phyloP scores from a whole-genome alignment of 1,140 invertebrate species.

The Drosophila persimilis region DNA sequence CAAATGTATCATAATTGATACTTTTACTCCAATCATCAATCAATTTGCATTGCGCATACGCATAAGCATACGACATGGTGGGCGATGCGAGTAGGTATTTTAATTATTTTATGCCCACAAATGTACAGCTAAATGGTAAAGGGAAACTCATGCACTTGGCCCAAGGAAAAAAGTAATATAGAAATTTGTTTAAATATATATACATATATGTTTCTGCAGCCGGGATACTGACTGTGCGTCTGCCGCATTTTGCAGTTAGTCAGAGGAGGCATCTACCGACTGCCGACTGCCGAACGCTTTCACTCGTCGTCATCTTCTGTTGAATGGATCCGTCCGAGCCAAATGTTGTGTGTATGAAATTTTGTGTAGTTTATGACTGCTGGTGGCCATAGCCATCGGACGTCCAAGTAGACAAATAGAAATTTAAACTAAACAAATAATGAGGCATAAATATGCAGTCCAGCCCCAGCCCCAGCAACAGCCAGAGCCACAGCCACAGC shows the following conservation, averaged over 20 bases:
- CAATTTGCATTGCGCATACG: slow-evolving; percentile 61
- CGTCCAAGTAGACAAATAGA: slow-evolving; percentile 59
- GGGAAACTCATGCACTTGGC: slow-evolving; percentile 48
- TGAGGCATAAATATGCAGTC: slow-evolving; percentile 78
- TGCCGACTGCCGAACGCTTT: slow-evolving; percentile 50
- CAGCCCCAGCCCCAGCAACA: slow-evolving; percentile 30
- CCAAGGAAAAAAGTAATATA: slow-evolving; percentile 17
- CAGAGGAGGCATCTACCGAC: slow-evolving; percentile 35
- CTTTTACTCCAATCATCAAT: slow-evolving; percentile 42
- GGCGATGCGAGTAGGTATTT: slow-evolving; percentile 61
- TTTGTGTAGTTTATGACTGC: slow-evolving; percentile 12
- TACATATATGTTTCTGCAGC: neutral
- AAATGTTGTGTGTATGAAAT: slow-evolving; percentile 41
- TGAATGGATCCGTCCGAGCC: neutral
- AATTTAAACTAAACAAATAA: slow-evolving; percentile 78
- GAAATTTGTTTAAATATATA: slow-evolving; percentile 9
- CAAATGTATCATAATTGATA: slow-evolving; percentile 43
- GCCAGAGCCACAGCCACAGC: slow-evolving; percentile 26
- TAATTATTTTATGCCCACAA: slow-evolving; percentile 52
- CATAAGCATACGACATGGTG: slow-evolving; percentile 50
- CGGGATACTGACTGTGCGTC: slow-evolving; percentile 8
- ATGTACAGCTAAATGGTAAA: slow-evolving; percentile 41
- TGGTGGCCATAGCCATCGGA: slow-evolving; percentile 9
- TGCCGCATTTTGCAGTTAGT: slow-evolving; percentile 48
- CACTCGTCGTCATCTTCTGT: slow-evolving; percentile 63